Base-by-base conservation (phyloP, 2,113 vertebrate species). In the Thermophis baileyi region DNA sequence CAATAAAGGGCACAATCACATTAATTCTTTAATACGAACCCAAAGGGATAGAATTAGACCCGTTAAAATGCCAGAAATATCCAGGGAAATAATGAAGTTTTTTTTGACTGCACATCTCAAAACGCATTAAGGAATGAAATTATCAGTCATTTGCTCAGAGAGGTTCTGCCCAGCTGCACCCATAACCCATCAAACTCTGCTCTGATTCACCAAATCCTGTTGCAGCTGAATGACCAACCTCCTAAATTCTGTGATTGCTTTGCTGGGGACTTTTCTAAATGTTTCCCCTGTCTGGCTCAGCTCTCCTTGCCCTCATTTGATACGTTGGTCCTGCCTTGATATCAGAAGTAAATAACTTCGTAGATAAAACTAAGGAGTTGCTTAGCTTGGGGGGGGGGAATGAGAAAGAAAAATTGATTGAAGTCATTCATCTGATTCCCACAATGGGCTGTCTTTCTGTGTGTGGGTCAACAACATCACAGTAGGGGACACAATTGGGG, bases 341-440 rank as follows among this genome's bases (percentile, higher is more conserved):
- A 54, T 53, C 35, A 87, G 49, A 51, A 40, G 46, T 4, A 3
- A 20, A 22, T 40, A 81, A 74, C n/a, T 69, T 10, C 40, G 1
- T 60, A 87, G 49, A 93, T 93, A 93, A 94, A 96, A 96, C 91
- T 93, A 50, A 74, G 69, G 69, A 35, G 91, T 93, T 93, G 91
- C 93, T 94, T 91, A 95, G n/a, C 16, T 3, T 40, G 69, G 14
- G 81, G 24, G 12, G 2, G 49, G 47, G 47, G 74, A 89, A 89
- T 92, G 93, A 85, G 60, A 94, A 94, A 95, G 95, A 85, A 49
- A 94, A 93, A 91, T 14, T 85, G 88, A 27, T 0, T 18, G 30
- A 90, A 95, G 24, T 95, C 94, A 74, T 74, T 40, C 69, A 20
- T 20, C 69, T 81, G n/a, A 81, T 20, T 81, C 35, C 69, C 69